Evolutionary conservation across 1,140 invertebrate species (phyloP), one percentile per base, ranked within the genome.

Genomic region (Neelides sp.): DNA sequence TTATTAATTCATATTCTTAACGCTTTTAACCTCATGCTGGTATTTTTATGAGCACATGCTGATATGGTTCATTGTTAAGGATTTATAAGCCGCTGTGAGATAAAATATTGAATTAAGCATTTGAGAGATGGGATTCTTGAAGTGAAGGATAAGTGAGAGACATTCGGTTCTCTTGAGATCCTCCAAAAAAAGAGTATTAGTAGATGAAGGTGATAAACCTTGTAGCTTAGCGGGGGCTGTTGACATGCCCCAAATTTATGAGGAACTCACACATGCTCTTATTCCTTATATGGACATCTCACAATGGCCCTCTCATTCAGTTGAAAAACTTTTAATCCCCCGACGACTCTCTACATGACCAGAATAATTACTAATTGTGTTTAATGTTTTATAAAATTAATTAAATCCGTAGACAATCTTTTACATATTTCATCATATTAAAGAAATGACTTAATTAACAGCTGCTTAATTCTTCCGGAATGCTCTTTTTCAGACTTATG

Each of bases 201-300:
- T 37, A 46, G 50, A 52, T 52, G 43, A 37, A 49, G 52, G 46
- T 49, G 52, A 54, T 49, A 54, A 54, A 54, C 24, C 27, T 32
- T 35, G 23, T 43, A 35, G 20, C 48, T 36, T 44, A 48, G 51
- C 43, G 48, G 48, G 55, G 52, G 48, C 41, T 54, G 56, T 58
- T 54, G 56, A 58, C 56, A 58, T 51, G 42, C 24, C 24, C 43
- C 26, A 49, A 50, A 58, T 58, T 58, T 58, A 58, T 58, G 51
- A 26, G 30, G 48, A 47, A 48, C 54, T 55, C 54, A 42, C 49
- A 45, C 37, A 43, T 34, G 35, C 41, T 36, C 43, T 37, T 36
- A 15, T 45, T 41, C 24, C 52, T 50, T 54, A 50, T 45, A 50
- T 34, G 52, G 47, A 34, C 7, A 36, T 35, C 45, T 24, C 34